phyloP scores from a whole-genome alignment of 2,888 invertebrate species.

The Aleiodes alternator region DNA sequence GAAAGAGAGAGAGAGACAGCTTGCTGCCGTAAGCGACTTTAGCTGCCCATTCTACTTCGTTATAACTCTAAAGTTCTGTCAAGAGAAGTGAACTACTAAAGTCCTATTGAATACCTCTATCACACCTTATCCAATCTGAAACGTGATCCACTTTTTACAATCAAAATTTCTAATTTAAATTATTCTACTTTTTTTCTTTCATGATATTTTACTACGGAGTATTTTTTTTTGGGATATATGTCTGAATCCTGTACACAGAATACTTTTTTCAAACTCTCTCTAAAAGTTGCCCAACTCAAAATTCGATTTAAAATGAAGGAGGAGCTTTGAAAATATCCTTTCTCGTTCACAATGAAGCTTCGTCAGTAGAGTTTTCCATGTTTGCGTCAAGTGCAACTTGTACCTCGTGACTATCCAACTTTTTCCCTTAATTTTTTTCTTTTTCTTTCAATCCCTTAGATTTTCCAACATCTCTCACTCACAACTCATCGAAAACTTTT shows the following conservation, averaged over 20 bases:
- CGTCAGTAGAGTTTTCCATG: constrained; percentile 9
- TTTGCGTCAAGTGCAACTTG: constrained; percentile 1
- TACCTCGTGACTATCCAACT: background rate
- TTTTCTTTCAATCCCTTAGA: background rate
- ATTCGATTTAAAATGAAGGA: constrained; percentile 15
- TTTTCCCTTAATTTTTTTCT: background rate
- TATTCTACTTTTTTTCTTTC: no score
- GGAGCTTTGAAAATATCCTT: background rate
- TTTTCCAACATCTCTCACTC: constrained; percentile 3
- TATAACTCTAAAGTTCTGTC: background rate
- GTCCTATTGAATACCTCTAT: constrained; percentile 1
- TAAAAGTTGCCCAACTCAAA: constrained; percentile 5
- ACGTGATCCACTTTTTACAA: constrained; percentile 13
- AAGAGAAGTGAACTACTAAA: constrained; percentile 2
- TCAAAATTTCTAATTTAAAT: background rate
- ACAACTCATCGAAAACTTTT: constrained; percentile 19
- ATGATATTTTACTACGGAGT: no score
- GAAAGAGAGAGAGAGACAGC: background rate
- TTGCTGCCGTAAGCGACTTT: constrained; percentile 40
- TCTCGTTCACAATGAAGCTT: background rate
- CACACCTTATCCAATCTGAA: constrained; percentile 3
- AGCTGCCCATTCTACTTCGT: constrained; percentile 13
- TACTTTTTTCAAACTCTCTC: background rate
- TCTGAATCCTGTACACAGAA: no score
- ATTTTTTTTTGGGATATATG: no score